Evolutionary conservation across 2,888 invertebrate species (phyloP), one percentile per base, ranked within the genome.

Genomic region (Euspilapteryx auroguttella): DNA sequence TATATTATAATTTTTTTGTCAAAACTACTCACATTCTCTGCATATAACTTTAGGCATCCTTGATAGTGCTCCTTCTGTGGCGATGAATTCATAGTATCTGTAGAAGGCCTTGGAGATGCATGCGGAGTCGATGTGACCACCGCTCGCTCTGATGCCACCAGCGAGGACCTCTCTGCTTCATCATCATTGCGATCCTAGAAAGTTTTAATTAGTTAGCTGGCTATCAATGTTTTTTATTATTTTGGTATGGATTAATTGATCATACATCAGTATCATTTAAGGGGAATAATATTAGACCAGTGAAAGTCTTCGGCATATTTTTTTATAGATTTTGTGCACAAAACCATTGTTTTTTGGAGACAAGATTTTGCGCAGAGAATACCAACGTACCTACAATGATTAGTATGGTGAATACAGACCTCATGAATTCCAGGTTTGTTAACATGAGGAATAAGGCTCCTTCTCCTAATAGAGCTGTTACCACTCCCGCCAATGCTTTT

Each of bases 11-110:
- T 10, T 14, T 25, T n/a, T 25, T 10, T n/a, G 6, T 6, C 15
- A 4, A 7, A 6, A n/a, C 9, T 5, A 58, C 79, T 68, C 61
- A 87, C 87, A 78, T 90, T 90, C 64, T 89, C 88, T 36, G 86
- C 81, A 48, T 82, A 86, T n/a, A 90, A 78, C 45, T 88, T 86
- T 25, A 89, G 78, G 47, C 89, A 89, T 35, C 83, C 84, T 35
- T 85, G 79, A 37, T 87, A 82, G 38, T 87, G 87, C 39, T 87
- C 86, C 49, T 80, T 81, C 29, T 82, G 79, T 26, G 78, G 79
- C 14, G 77, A 71, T 1, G 63, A 63, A 2, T 65, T 49, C 48
- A 75, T 57, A 9, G 63, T 55, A 14, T 58, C 77, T 37, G 37
- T 57, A 3, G 38, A 37, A 2, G 42, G 36, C 3, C 50, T 49